A percentile compares a stretch with the other conserved stretches of the same genome.
phyloP scores from a whole-genome alignment of 1,140 invertebrate species.

The Apis dorsata region DNA sequence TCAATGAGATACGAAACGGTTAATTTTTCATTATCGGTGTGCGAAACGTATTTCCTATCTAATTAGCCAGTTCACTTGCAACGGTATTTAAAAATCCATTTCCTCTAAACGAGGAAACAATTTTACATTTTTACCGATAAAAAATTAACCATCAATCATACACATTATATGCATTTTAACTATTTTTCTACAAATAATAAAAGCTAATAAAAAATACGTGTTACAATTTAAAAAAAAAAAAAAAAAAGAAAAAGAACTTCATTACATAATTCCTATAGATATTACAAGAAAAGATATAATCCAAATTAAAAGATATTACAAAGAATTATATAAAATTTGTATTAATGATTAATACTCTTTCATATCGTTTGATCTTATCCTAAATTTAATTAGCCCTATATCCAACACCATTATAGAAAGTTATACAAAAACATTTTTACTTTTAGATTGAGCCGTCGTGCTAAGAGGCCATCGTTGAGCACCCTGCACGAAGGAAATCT shows the following conservation, averaged over 20 bases:
- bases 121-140: background rate
- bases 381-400: conserved; percentile 19
- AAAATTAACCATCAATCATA: no score
- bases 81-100: background rate
- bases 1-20: background rate
- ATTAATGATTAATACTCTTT: no score
- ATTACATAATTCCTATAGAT: no score
- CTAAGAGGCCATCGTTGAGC: conserved; percentile 87
- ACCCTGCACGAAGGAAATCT: conserved; percentile 83
- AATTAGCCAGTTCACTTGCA: background rate
- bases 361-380: background rate
- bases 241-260: no score
- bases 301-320: no score
- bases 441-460: conserved; percentile 81
- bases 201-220: no score
- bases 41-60: background rate
- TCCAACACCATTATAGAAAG: background rate
- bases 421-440: conserved; percentile 35
- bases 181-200: background rate
- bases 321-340: background rate
- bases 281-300: no score
- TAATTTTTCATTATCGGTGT: background rate
- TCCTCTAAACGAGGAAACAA: background rate
- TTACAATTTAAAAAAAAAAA: no score
- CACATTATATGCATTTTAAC: background rate